These are phyloP conservation scores for Bathynomus jamesi DNA, from an alignment of 1,140 invertebrate species.

Conservation along the genomic window DNA sequence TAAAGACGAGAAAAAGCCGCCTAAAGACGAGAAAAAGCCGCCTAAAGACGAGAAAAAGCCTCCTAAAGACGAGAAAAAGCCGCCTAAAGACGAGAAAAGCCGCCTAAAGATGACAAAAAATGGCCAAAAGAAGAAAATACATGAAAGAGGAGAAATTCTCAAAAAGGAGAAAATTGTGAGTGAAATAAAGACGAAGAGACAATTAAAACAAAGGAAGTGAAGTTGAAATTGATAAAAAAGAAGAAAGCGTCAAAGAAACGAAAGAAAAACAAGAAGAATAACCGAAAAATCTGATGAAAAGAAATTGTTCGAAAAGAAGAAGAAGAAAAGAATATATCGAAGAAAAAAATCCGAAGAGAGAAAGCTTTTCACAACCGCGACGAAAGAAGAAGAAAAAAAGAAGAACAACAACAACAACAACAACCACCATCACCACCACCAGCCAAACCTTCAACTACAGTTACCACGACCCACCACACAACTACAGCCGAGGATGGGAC, in stretches of 20 bases:
- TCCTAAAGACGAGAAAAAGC: slow-evolving; percentile 1
- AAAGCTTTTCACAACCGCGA: not conserved
- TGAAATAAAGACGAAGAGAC: not conserved
- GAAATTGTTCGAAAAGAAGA: slow-evolving; percentile 5
- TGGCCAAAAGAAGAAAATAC: not conserved
- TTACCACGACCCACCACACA: not conserved
- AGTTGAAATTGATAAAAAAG: slow-evolving; percentile 23
- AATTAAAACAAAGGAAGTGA: slow-evolving; percentile 9
- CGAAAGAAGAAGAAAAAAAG: not conserved
- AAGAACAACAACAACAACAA: too few species aligned
- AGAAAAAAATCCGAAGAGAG: not conserved
- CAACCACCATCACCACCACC: too few species aligned
- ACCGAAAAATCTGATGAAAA: slow-evolving; percentile 14
- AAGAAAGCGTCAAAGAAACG: slow-evolving; percentile 43
- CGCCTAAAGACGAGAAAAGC: not conserved
- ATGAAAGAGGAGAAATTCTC: not conserved
- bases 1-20: not conserved
- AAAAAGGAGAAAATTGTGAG: not conserved
- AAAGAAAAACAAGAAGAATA: slow-evolving; percentile 36
- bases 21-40: slow-evolving; percentile 11
- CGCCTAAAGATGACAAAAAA: slow-evolving; percentile 16
- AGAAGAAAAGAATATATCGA: not conserved
- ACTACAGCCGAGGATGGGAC: not conserved
- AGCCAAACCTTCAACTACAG: not conserved
- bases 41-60: slow-evolving; percentile 11